Evolutionary conservation across 2,113 vertebrate genomes (phyloP).

Genomic region (Cyprinodon variegatus): DNA sequence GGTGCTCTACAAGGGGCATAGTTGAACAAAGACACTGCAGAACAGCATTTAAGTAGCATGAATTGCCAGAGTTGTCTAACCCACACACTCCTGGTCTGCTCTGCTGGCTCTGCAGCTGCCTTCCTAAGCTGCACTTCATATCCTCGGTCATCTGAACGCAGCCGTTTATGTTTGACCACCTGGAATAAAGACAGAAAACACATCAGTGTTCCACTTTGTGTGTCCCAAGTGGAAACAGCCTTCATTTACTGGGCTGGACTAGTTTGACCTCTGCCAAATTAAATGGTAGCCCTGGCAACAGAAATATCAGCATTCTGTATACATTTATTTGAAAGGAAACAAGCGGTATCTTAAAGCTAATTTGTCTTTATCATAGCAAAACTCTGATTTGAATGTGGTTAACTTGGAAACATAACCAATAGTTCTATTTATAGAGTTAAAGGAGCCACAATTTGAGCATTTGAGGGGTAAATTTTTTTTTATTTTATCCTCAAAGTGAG

Average conservation of each 20-base stretch:
- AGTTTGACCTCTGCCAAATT: neutral
- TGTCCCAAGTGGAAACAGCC: neutral
- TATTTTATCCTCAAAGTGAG: too few relatives aligned
- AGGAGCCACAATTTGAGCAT: neutral
- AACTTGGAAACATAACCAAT: neutral
- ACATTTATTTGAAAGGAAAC: neutral
- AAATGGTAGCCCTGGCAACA: neutral
- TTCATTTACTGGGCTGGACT: neutral
- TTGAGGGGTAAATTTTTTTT: neutral
- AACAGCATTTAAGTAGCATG: conserved; percentile 87
- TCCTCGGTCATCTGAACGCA: conserved; percentile 14
- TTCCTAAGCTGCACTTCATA: conserved; percentile 33
- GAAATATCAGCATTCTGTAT: neutral
- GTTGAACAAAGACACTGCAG: conserved; percentile 86
- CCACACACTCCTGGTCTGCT: conserved; percentile 77
- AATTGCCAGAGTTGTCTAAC: conserved; percentile 86
- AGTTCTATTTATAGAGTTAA: neutral
- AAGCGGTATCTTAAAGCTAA: neutral
- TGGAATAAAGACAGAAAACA: conserved; percentile 3
- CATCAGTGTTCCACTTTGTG: neutral
- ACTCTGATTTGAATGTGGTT: neutral
- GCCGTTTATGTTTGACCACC: conserved; percentile 20
- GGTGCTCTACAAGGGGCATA: conserved; percentile 80
- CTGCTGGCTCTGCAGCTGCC: neutral
- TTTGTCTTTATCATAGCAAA: neutral